Evolutionary conservation across 2,113 vertebrate species (phyloP).

Genomic region (Lepidothrix coronata): DNA sequence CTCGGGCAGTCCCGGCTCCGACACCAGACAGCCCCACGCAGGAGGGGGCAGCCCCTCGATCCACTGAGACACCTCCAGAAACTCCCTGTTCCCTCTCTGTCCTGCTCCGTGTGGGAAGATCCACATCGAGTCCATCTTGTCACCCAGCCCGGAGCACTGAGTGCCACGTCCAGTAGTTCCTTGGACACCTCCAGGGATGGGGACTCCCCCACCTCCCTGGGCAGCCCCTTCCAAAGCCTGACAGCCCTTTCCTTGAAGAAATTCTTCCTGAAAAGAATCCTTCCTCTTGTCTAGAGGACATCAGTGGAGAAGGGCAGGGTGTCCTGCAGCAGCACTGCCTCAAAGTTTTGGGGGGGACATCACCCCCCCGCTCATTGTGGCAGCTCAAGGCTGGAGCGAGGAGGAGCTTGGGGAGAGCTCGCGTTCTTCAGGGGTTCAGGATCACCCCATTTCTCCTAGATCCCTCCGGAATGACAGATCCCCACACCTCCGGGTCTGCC

Average conservation of each 20-base stretch:
- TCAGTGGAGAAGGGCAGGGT: not conserved
- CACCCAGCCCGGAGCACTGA: not conserved
- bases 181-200: not conserved
- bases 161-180: not conserved
- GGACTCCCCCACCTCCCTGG: not conserved
- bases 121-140: not conserved
- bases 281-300: not conserved
- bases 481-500: not conserved
- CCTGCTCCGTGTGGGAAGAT: not conserved
- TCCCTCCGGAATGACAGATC: not conserved
- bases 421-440: not conserved
- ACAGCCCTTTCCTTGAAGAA: not conserved
- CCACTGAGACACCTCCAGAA: not conserved
- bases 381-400: not conserved
- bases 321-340: not conserved
- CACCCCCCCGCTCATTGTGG: not conserved
- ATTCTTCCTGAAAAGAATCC: not conserved
- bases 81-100: not conserved
- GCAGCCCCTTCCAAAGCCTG: not conserved
- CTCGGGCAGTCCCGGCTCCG: not conserved
- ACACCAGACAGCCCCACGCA: fast-evolving
- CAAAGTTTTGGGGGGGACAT: not conserved
- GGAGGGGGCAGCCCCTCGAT: not conserved
- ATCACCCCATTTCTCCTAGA: not conserved
- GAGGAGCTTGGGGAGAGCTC: not conserved